Evolutionary conservation across 2,888 invertebrate genomes (phyloP), one percentile per base, ranked within the genome.

Genomic region (Tiliacea citrago): DNA sequence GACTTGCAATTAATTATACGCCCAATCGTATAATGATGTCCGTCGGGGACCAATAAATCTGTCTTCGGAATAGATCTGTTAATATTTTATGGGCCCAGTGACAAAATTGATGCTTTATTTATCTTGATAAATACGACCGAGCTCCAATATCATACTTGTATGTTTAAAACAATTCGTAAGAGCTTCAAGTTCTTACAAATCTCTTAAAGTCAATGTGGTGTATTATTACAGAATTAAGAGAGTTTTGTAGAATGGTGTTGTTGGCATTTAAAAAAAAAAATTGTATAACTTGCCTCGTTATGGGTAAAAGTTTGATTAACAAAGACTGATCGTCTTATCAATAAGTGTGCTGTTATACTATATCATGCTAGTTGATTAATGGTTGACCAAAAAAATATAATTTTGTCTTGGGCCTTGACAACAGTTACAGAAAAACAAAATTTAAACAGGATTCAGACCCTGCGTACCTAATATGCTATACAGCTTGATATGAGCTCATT

Each of bases 21-120:
- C 60, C 79, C 67, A 70, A 79, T 68, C 61, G 49, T 82, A 83
- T 79, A 81, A 79, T 75, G 71, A 81, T 83, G 70, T 83, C 81
- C 68, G 63, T 79, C 65, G 67, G 80, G 68, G 80, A 67, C 75
- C 69, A 65, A 81, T 85, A 81, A 83, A 85, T 78, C 81, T 69
- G 73, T 80, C 81, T 81, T 63, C 67, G 9, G 69, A 53, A 70
- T 77, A 77, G 75, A 75, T 65, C 71, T 75, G 75, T 67, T 82
- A 62, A 79, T 81, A 87, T 81, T 82, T 84, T 84, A 82, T 77
- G 68, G 73, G 49, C 47, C 13, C 39, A 55, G 57, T 75, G 80
- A 80, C 71, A 72, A 60, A 69, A 82, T 73, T 45, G 53, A 78
- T 77, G 73, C 57, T 73, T 81, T 77, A 79, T 75, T 68, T 82